These are phyloP conservation scores for Drosophila eugracilis DNA, from an alignment of 1,140 invertebrate species.

Conservation along the genomic window DNA sequence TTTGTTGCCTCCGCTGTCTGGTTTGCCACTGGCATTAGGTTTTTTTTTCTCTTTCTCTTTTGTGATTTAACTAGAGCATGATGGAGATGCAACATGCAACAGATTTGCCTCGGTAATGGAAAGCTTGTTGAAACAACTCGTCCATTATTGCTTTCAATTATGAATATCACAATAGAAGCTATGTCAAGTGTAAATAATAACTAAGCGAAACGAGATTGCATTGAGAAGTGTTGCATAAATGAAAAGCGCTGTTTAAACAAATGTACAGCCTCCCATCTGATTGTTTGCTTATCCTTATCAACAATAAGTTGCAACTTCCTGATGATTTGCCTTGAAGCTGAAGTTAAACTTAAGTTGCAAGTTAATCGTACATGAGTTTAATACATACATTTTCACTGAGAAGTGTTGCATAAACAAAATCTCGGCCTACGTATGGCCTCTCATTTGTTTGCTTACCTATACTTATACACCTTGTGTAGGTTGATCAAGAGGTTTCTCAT, in stretches of 20 bases:
- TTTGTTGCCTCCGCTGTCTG: conserved; percentile 53
- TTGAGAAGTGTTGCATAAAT: conserved; percentile 4
- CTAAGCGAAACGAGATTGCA: background rate
- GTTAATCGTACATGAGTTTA: too few relatives aligned
- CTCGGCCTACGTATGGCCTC: conserved; percentile 2
- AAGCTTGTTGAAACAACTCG: conserved; percentile 41
- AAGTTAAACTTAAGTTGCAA: too few relatives aligned
- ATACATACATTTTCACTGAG: background rate
- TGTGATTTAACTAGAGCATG: conserved; percentile 37
- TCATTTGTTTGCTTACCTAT: background rate
- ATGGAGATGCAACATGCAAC: conserved; percentile 42
- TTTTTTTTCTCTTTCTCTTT: background rate
- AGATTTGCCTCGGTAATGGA: conserved; percentile 29
- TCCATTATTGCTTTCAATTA: conserved; percentile 41
- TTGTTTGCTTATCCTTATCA: background rate
- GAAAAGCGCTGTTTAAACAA: background rate
- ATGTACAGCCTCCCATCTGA: background rate
- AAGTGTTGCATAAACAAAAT: conserved; percentile 4
- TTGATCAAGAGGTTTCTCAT: background rate
- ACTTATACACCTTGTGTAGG: too few relatives aligned
- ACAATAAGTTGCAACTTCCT: too few relatives aligned
- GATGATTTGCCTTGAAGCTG: too few relatives aligned
- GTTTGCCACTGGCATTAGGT: conserved; percentile 14
- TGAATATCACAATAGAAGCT: conserved; percentile 32
- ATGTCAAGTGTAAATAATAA: conserved; percentile 37